phyloP scores from a whole-genome alignment of 2,888 invertebrate genomes.

The Cheilosia scutellata region DNA sequence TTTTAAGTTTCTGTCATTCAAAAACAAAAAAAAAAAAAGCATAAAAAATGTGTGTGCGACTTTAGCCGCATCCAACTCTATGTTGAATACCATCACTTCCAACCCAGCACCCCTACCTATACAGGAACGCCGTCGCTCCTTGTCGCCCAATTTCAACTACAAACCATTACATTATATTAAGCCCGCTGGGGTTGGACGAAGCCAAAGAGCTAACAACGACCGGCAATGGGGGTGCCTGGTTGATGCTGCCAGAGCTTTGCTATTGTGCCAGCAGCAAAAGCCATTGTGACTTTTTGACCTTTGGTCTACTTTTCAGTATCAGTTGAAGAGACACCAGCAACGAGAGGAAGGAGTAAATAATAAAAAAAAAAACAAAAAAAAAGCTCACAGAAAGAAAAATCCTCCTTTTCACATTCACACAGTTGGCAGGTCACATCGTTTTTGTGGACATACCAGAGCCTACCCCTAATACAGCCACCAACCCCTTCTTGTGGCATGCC shows the following conservation, averaged over 20 bases:
- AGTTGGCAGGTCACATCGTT: conserved; percentile 74
- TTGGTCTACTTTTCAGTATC: conserved; percentile 71
- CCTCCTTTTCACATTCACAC: conserved; percentile 66
- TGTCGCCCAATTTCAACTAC: conserved; percentile 13
- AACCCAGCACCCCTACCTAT: conserved; percentile 14
- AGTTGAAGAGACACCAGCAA: conserved; percentile 54
- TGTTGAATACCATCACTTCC: conserved; percentile 46
- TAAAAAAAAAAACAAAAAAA: conserved; percentile 12
- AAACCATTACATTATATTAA: conserved; percentile 69
- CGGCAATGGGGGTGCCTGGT: conserved; percentile 54
- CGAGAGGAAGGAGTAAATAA: conserved; percentile 46
- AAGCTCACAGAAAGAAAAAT: conserved; percentile 32
- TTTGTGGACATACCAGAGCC: conserved; percentile 59
- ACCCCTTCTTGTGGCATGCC: conserved; percentile 43
- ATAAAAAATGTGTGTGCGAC: conserved; percentile 23
- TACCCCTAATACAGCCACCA: not conserved
- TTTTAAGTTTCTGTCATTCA: conserved; percentile 43
- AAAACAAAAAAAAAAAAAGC: conserved; percentile 15
- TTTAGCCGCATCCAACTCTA: conserved; percentile 46
- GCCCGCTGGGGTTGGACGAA: conserved; percentile 63
- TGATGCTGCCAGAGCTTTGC: conserved; percentile 53
- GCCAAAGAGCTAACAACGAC: conserved; percentile 65
- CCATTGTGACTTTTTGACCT: conserved; percentile 75
- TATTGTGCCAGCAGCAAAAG: conserved; percentile 70
- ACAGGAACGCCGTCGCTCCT: not conserved